phyloP scores from a whole-genome alignment of 2,888 invertebrate species.

The Lacanobia oleracea region DNA sequence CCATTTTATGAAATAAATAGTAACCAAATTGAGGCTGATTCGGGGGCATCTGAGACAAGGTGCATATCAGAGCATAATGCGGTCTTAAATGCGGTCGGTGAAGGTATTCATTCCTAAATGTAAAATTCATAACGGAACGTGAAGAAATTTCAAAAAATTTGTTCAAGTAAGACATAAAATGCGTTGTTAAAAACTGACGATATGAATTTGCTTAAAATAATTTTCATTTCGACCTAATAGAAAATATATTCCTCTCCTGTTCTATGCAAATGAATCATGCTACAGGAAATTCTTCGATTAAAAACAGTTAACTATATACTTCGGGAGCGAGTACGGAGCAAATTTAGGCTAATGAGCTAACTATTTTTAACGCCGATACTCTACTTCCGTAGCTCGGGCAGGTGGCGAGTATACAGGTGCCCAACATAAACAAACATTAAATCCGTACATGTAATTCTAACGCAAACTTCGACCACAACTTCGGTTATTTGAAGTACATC shows the following conservation, averaged over 20 bases:
- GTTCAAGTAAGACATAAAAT: not conserved
- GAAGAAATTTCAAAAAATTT: not conserved
- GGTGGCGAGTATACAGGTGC: conserved; percentile 71
- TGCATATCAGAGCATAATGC: conserved; percentile 8
- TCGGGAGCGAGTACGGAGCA: conserved; percentile 46
- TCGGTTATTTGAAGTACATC: conserved; percentile 33
- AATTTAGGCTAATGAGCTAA: conserved; percentile 75
- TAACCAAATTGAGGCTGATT: conserved; percentile 8
- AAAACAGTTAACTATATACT: conserved; percentile 42
- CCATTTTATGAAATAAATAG: not conserved
- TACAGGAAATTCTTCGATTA: conserved; percentile 42
- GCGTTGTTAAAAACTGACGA: not conserved
- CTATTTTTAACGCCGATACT: conserved; percentile 75
- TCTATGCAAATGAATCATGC: conserved; percentile 24
- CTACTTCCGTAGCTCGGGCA: conserved; percentile 65
- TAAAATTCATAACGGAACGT: not conserved
- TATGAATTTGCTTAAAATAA: not conserved
- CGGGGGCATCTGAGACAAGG: not conserved
- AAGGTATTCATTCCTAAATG: not conserved
- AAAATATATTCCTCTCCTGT: not conserved
- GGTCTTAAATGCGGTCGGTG: not conserved
- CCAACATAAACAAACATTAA: conserved; percentile 73
- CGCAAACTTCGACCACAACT: conserved; percentile 49
- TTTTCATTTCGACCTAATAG: not conserved
- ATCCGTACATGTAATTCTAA: conserved; percentile 66